A percentile compares a stretch with the other conserved stretches of the same genome.
phyloP scores from a whole-genome alignment of 2,113 vertebrate species.

The Aegithalos caudatus region DNA sequence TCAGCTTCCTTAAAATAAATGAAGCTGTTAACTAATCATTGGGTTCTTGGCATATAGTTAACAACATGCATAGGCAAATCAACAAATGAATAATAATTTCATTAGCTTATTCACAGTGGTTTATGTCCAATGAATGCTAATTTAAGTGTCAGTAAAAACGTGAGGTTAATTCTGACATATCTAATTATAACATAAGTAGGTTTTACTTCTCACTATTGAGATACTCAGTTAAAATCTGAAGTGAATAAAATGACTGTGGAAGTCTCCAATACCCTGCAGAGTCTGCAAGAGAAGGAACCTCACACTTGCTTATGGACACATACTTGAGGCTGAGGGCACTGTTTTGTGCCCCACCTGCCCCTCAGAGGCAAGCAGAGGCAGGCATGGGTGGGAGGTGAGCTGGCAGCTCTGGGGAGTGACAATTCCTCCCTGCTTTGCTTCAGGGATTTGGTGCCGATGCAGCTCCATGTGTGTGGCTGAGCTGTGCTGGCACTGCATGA shows the following conservation, averaged over 20 bases:
- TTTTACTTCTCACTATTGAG: not conserved
- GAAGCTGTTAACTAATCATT: not conserved
- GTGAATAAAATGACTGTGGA: not conserved
- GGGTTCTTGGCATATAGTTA: not conserved
- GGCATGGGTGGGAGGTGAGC: fast-evolving
- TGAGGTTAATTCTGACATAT: not conserved
- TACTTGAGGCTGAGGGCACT: fast-evolving
- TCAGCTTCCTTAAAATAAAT: constrained; percentile 27
- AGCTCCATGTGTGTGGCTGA: fast-evolving
- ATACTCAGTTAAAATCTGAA: not conserved
- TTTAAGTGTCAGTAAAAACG: not conserved
- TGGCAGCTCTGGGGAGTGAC: fast-evolving
- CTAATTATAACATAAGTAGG: not conserved
- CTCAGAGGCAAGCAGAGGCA: not conserved
- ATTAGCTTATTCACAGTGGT: not conserved
- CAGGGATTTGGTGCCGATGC: not conserved
- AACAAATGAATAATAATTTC: constrained; percentile 16
- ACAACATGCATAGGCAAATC: not conserved
- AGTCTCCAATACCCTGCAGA: not conserved
- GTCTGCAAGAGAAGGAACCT: not conserved
- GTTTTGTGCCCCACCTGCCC: fast-evolving
- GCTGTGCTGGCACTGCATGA: not conserved
- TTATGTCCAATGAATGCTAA: not conserved
- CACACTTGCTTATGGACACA: not conserved
- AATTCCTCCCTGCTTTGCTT: not conserved